Evolutionary conservation across 2,888 invertebrate species (phyloP), one percentile per base, ranked within the genome.

Genomic region (Chloroclystis v-ata): DNA sequence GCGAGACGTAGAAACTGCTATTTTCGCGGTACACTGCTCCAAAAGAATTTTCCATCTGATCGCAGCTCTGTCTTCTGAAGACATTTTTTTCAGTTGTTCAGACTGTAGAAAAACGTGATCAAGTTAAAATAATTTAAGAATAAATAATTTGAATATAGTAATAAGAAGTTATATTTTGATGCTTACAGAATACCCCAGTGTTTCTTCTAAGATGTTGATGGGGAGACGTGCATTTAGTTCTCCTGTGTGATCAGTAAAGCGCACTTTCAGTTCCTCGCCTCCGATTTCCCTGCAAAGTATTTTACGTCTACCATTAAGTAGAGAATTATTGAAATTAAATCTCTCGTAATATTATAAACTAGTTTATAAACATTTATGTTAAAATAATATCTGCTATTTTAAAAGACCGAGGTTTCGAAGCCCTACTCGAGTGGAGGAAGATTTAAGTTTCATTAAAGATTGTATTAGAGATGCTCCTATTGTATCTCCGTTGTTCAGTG

Each of bases 201-300:
- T 72, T n/a, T 84, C 84, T 66, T 91, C 91, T 1, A 93, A 89
- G 32, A 87, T 74, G 44, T 78, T 76, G n/a, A 91, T 84, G 14
- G 87, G 89, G 7, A 94, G 76, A 7, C 90, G 83, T 38, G 91
- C 91, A 0, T 75, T 67, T 11, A 94, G 57, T 16, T 92, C 91
- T 6, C 93, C 93, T 0, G 93, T 93, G 53, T 93, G 92, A 69
- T 94, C 94, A 6, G 91, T 85, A 28, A 93, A 78, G 2, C 89
- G 89, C 1, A 94, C 78, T 43, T 86, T 85, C n/a, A 94, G 75
- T 60, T 93, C 92, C 1, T 49, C 49, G n/a, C 12, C 41, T 14
- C n/a, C 29, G 33, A 6, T 33, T 33, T 38, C 16, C 8, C 49
- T 47, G 33, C 26, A 16, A 37, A 9, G 16, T 9, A 10, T 41